Conservation (phyloP, 1,140 invertebrate genomes). For the Theocolax elegans region DNA sequence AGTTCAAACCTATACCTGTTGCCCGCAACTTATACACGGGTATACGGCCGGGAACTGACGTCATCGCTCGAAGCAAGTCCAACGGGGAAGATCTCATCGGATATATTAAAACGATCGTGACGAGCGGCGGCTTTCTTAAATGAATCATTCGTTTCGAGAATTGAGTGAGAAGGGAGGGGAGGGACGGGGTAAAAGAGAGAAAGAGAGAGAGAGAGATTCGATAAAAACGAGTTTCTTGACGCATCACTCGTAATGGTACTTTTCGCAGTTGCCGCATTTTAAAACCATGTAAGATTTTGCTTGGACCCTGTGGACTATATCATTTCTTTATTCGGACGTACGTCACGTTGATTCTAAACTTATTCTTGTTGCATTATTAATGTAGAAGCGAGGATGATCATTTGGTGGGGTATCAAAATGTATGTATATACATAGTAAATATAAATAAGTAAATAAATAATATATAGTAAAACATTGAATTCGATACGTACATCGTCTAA, state of each 20-base stretch:
- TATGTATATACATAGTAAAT: no score
- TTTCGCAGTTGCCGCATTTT: conserved; percentile 1
- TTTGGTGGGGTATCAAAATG: no score
- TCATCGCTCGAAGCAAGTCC: conserved; percentile 10
- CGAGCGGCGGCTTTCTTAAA: neutral
- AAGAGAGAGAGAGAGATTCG: neutral
- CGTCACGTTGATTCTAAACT: no score
- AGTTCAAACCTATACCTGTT: no score
- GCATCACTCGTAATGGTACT: neutral
- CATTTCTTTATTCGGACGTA: no score
- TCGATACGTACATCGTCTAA: no score
- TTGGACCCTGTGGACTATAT: no score
- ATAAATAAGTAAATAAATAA: no score
- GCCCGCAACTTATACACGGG: no score
- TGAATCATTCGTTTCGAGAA: conserved; percentile 25
- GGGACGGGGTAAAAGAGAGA: neutral
- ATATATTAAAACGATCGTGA: conserved; percentile 14
- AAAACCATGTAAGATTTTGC: neutral
- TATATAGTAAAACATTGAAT: no score
- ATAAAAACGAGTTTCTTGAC: conserved; percentile 10
- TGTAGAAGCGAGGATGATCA: no score
- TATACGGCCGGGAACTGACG: conserved; percentile 8
- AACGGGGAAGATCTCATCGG: conserved; percentile 7
- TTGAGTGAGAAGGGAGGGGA: neutral
- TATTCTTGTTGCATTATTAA: no score